Conservation (phyloP, 1,140 invertebrate genomes). For the Lucilia cuprina region DNA sequence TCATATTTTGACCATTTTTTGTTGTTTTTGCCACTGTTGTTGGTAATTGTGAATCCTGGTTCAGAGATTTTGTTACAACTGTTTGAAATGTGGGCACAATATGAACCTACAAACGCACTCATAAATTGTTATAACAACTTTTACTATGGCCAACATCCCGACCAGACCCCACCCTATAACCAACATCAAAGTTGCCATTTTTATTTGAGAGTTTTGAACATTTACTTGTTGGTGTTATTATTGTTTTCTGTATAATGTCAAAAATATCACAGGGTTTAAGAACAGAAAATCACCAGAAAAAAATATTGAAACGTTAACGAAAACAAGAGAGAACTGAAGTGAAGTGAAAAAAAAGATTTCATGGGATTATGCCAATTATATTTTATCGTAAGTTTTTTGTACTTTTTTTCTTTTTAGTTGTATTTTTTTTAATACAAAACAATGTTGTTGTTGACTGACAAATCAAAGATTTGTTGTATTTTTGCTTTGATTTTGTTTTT, state of each 20-base stretch:
- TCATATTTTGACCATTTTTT: background rate
- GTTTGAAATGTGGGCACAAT: background rate
- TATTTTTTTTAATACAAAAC: background rate
- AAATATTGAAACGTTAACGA: background rate
- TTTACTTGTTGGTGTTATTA: background rate
- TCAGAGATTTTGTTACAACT: no score
- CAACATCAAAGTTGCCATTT: background rate
- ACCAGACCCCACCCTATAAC: background rate
- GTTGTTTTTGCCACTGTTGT: background rate
- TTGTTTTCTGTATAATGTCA: background rate
- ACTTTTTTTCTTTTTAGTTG: background rate
- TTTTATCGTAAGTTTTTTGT: constrained; percentile 15
- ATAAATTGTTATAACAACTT: background rate
- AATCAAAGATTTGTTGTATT: background rate
- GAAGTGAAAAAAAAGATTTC: background rate
- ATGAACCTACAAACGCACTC: background rate
- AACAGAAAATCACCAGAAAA: background rate
- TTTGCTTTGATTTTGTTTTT: background rate
- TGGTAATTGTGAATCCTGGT: background rate
- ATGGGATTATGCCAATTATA: constrained; percentile 17
- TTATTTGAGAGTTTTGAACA: background rate
- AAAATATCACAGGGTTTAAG: constrained; percentile 13
- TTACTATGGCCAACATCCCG: background rate
- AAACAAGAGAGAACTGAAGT: background rate
- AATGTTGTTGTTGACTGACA: background rate